Percentiles rank a stretch among this genome's conserved stretches.
Evolutionary conservation across 2,888 invertebrate genomes (phyloP).

Genomic region (Acholoe squamosa): DNA sequence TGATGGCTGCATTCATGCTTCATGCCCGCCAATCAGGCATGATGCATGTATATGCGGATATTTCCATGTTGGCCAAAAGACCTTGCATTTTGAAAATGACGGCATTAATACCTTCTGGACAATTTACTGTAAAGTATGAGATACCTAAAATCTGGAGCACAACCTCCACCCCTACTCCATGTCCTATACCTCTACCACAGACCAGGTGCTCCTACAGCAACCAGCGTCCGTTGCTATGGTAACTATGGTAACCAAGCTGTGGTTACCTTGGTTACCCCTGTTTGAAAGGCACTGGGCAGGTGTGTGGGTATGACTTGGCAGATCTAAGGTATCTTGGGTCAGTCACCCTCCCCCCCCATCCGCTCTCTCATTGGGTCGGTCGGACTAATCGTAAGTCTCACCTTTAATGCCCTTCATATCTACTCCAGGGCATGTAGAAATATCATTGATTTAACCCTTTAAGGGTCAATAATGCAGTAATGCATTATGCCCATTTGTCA

Average conservation of each 20-base stretch:
- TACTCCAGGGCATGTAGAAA: not conserved
- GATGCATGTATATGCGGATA: no score
- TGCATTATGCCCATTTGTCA: no score
- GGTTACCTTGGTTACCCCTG: not conserved
- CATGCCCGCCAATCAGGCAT: no score
- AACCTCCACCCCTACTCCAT: not conserved
- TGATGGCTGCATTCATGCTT: no score
- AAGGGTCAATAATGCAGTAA: no score
- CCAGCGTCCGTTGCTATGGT: constrained; percentile 6
- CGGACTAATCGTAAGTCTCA: not conserved
- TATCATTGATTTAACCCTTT: no score
- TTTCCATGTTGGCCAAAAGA: no score
- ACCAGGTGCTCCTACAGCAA: not conserved
- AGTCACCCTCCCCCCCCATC: not conserved
- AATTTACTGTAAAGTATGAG: no score
- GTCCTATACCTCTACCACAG: no score
- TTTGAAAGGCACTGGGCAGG: not conserved
- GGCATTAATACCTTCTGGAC: no score
- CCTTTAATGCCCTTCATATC: not conserved
- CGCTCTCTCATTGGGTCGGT: not conserved
- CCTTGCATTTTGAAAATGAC: no score
- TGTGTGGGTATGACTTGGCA: not conserved
- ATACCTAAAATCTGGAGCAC: not conserved
- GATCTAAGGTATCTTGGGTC: not conserved
- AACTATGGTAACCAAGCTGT: not conserved